phyloP scores from a whole-genome alignment of 2,113 vertebrate genomes.

The Zosterops lateralis region DNA sequence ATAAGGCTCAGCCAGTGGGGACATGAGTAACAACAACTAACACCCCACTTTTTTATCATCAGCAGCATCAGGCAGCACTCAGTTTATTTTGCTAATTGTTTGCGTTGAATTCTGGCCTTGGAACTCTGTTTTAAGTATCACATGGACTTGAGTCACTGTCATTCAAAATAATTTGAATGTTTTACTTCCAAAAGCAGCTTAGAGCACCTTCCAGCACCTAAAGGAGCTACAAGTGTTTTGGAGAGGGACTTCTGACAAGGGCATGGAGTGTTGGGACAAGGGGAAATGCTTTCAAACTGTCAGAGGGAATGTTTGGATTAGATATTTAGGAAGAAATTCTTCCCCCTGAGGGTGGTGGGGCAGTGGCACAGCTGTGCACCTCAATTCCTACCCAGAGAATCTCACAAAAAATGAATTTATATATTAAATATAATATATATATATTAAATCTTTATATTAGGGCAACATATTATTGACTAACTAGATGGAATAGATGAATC shows the following conservation, averaged over 20 bases:
- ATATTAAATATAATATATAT: neutral
- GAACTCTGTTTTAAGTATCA: constrained; percentile 65
- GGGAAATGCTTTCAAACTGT: neutral
- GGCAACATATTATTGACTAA: neutral
- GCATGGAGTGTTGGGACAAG: neutral
- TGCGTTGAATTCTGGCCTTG: constrained; percentile 72
- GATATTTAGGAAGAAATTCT: neutral
- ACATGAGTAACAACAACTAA: neutral
- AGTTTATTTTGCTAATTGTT: constrained; percentile 60
- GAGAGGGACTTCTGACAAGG: neutral
- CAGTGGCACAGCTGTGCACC: no score
- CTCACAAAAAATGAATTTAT: neutral
- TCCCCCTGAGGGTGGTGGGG: neutral
- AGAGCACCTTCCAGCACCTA: neutral
- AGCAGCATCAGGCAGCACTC: constrained; percentile 53
- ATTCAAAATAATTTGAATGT: constrained; percentile 25
- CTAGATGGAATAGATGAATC: neutral
- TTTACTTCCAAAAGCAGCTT: constrained; percentile 31
- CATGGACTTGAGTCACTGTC: constrained; percentile 54
- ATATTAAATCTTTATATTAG: neutral
- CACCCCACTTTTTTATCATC: constrained; percentile 26
- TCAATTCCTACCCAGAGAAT: neutral
- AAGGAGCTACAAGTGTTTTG: neutral
- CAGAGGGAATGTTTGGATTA: neutral
- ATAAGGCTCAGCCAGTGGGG: neutral